Base-by-base conservation (phyloP, 2,113 vertebrate genomes). In the Hyla sarda region DNA sequence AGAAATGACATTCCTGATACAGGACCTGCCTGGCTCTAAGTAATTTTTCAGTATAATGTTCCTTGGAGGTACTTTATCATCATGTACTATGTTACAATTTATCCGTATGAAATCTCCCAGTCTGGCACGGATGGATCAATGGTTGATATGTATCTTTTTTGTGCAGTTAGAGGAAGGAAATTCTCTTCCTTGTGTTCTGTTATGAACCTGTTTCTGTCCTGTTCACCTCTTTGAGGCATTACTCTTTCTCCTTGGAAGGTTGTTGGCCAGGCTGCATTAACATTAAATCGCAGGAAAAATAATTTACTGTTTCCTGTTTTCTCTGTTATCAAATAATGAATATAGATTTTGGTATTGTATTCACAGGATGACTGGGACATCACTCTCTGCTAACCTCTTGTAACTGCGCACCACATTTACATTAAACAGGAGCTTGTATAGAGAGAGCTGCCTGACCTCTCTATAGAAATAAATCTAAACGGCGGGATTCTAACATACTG, bases 231-330 rank as follows among this genome's bases (percentile, higher is more conserved):
- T 73, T 34, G 78, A 87, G 60, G 54, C 78, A 87, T 87, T 87
- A 87, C 73, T 87, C 85, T 87, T 87, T 34, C 72, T 82, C 34
- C 67, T 52, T 82, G 52, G 78, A 87, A 87, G 67, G 78, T 81
- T 80, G 75, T 58, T 86, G 79, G 65, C 65, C 21, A 37, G 65
- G 37, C 34, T 73, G 71, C 67, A 87, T 87, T 86, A 86, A 86
- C 84, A 87, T 87, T 87, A 77, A 82, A 62, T 87, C 54, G 77
- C 65, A 74, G 85, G 67, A 62, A 82, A 81, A 87, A 86, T 80
- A 86, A 86, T 86, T 87, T 82, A 87, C 77, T 45, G 85, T 86
- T 86, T 86, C 84, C 84, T 81, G 84, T 86, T 86, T 82, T 86
- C 77, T 47, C 67, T 62, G 77, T 86, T 86, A 86, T 86, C 85